phyloP scores from a whole-genome alignment of 2,888 invertebrate species.

The Mesoligia furuncula region DNA sequence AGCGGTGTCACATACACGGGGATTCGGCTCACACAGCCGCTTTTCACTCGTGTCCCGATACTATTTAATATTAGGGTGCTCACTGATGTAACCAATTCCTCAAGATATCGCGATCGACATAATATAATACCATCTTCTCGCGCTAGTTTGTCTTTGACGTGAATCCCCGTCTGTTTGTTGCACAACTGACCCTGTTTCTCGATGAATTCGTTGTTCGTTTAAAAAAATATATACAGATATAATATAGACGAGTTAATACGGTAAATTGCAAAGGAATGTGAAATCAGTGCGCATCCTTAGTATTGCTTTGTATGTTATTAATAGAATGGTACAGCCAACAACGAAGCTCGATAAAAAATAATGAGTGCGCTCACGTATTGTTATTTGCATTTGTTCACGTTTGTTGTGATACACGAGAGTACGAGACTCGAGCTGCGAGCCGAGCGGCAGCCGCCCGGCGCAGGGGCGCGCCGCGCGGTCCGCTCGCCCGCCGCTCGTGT shows the following conservation, averaged over 20 bases:
- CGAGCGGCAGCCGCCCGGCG: not conserved
- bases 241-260: slow-evolving; percentile 18
- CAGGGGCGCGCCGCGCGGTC: not conserved
- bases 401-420: slow-evolving; percentile 19
- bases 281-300: slow-evolving; percentile 68
- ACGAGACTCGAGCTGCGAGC: not conserved
- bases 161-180: slow-evolving; percentile 32
- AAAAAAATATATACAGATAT: not conserved
- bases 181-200: slow-evolving; percentile 38
- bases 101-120: not conserved
- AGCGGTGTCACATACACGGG: slow-evolving; percentile 25
- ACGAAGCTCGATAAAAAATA: slow-evolving; percentile 64
- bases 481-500: not conserved
- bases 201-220: slow-evolving; percentile 5
- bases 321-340: slow-evolving; percentile 66
- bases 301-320: slow-evolving; percentile 73
- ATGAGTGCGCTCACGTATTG: slow-evolving; percentile 49
- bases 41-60: slow-evolving; percentile 9
- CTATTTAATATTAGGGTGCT: slow-evolving; percentile 26
- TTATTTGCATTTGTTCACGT: slow-evolving; percentile 41
- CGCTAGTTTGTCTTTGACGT: not conserved
- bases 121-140: not conserved
- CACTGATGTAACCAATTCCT: slow-evolving; percentile 12
- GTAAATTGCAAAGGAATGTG: slow-evolving; percentile 57
- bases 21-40: slow-evolving; percentile 12